phyloP scores from a whole-genome alignment of 2,113 vertebrate genomes.

The Piaya cayana region DNA sequence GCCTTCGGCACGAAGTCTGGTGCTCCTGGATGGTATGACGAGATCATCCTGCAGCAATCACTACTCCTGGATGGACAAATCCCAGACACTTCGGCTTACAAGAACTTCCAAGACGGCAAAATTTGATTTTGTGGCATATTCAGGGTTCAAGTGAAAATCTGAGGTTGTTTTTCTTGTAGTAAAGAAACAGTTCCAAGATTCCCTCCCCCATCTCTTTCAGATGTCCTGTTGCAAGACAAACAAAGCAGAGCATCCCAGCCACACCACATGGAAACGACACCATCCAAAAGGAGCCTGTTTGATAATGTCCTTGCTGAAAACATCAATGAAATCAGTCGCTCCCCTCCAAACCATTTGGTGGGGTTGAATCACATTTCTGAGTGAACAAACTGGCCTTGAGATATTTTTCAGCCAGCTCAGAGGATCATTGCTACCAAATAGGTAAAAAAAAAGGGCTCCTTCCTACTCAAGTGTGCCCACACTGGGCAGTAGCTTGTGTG shows the following conservation, averaged over 20 bases:
- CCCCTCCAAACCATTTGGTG: not conserved
- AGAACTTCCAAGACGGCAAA: not conserved
- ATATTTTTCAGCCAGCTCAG: not conserved
- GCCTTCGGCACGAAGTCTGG: not conserved
- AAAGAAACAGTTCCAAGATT: constrained; percentile 13
- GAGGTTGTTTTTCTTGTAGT: constrained; percentile 6
- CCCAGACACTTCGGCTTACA: not conserved
- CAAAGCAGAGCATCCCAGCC: not conserved
- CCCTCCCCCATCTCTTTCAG: not conserved
- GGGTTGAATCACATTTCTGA: not conserved
- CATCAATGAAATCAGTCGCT: not conserved
- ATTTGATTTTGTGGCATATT: not conserved
- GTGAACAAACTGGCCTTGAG: not conserved
- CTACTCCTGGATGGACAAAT: not conserved
- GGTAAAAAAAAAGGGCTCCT: not conserved
- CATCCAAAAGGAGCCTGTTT: not conserved
- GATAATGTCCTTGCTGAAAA: constrained; percentile 13
- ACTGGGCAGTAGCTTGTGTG: not conserved
- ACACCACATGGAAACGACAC: not conserved
- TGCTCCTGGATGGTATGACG: not conserved
- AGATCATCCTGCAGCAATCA: not conserved
- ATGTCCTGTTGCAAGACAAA: not conserved
- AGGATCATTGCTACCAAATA: not conserved
- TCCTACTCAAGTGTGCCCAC: not conserved
- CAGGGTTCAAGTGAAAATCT: not conserved